Conservation (phyloP, 2,797 vertebrate species). For the Kryptolebias ocellatus region DNA sequence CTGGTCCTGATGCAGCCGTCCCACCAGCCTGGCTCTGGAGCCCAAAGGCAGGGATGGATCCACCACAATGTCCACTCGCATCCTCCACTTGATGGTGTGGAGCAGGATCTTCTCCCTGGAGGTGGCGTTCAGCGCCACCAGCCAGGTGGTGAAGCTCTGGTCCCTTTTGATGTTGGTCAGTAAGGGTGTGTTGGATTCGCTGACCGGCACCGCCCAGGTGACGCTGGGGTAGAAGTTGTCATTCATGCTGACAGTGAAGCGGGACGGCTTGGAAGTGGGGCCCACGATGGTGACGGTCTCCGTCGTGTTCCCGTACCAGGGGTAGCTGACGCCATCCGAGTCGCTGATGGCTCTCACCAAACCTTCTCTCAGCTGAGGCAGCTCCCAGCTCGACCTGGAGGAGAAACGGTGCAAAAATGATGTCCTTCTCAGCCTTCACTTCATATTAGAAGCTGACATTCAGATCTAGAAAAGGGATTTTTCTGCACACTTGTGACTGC, state of each 20-base stretch:
- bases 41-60: slow-evolving; percentile 92
- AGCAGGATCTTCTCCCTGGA: slow-evolving; percentile 92
- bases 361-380: slow-evolving; percentile 93
- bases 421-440: too few species aligned
- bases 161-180: slow-evolving; percentile 96
- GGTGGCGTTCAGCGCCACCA: slow-evolving; percentile 95
- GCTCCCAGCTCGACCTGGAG: slow-evolving; percentile 96
- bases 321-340: slow-evolving; percentile 97
- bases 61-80: slow-evolving; percentile 94
- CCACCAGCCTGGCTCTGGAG: slow-evolving; percentile 90
- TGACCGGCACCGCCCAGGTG: slow-evolving; percentile 97
- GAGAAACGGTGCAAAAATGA: slow-evolving; percentile 28
- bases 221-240: slow-evolving; percentile 99
- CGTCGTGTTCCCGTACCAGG: slow-evolving; percentile 98
- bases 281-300: slow-evolving; percentile 95
- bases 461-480: too few species aligned
- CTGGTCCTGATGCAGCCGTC: slow-evolving; percentile 94
- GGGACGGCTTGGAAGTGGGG: slow-evolving; percentile 93
- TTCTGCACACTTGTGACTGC: too few species aligned
- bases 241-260: slow-evolving; percentile 97
- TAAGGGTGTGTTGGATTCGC: slow-evolving; percentile 92
- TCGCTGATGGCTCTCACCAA: slow-evolving; percentile 97
- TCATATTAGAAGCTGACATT: too few species aligned
- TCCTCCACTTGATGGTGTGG: slow-evolving; percentile 98
- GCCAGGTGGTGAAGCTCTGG: slow-evolving; percentile 99